phyloP scores from a whole-genome alignment of 2,888 invertebrate species.

The Drosophila atroscutellata region DNA sequence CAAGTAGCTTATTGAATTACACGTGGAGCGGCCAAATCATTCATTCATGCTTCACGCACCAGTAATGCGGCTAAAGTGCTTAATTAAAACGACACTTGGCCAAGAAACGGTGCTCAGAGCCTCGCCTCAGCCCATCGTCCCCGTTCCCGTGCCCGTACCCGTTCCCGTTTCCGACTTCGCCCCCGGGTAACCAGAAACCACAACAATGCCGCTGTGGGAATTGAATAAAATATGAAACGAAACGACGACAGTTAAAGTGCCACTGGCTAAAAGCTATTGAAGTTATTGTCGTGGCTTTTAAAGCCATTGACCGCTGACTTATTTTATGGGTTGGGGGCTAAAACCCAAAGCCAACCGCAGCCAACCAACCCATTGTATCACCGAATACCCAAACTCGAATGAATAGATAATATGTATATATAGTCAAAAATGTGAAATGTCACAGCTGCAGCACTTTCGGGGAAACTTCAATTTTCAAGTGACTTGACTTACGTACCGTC shows the following conservation, averaged over 20 bases:
- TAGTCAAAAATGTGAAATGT: conserved; percentile 12
- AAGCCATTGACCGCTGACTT: conserved; percentile 51
- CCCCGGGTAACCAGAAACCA: conserved; percentile 45
- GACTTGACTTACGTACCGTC: conserved; percentile 2
- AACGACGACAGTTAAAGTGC: conserved; percentile 36
- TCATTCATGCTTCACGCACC: conserved; percentile 62
- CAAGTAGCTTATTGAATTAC: conserved; percentile 40
- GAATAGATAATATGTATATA: background rate
- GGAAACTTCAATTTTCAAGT: background rate
- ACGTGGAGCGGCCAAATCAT: conserved; percentile 43
- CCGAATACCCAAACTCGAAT: conserved; percentile 1
- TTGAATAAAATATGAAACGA: conserved; percentile 9
- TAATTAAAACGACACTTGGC: conserved; percentile 54
- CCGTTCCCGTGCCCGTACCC: background rate
- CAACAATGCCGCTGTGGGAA: conserved; percentile 28
- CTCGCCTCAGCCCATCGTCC: background rate
- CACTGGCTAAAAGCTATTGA: conserved; percentile 29
- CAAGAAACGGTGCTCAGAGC: conserved; percentile 1
- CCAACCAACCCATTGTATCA: conserved; percentile 17
- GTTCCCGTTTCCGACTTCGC: background rate
- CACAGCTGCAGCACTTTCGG: conserved; percentile 30
- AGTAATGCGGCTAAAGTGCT: conserved; percentile 30
- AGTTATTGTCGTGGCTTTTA: conserved; percentile 9
- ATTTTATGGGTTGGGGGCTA: background rate
- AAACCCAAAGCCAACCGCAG: background rate